Base-by-base conservation (phyloP, 2,888 invertebrate species). In the Drosophila seclusa region DNA sequence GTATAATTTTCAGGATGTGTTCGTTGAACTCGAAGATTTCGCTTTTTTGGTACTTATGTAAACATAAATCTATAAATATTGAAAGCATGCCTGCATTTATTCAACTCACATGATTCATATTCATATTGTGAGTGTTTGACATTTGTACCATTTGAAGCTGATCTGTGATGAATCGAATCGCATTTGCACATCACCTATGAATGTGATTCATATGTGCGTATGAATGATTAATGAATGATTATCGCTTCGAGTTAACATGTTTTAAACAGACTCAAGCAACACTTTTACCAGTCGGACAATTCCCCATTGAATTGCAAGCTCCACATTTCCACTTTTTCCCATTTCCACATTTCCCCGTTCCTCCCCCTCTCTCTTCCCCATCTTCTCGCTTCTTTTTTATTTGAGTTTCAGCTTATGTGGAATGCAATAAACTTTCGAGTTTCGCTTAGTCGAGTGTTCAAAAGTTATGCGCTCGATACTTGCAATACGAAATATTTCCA, bases 391-490 rank as follows among this genome's bases (percentile, higher is more conserved):
- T 24, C 52, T 36, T 1, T 32, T 32, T 32, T 10, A 32, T 10
- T 10, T 24, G 53, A 61, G 21, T 24, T 29, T 27, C 59, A 38
- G 60, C 65, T 40, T 82, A 78, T 72, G 75, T 83, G 84, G 83
- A 81, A 88, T 87, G 83, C 82, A 87, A 86, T 78, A 76, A 84
- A 83, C 87, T 87, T 83, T 78, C 62, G 58, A 72, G 73, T 58
- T 67, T 55, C 61, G 54, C 61, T 67, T 65, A 52, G 60, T 62
- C 59, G 49, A 50, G 48, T 54, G 48, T 38, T 49, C 48, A 45
- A 76, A 80, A 73, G 68, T 73, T 80, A 80, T 77, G 73, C 67
- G 53, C 27, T 73, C 49, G 62, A 82, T 76, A 73, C 72, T 81
- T 68, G 64, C 55, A 54, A 31, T 69, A 52, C 71, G 66, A 84